These are phyloP conservation scores for Zosterops japonicus DNA, from an alignment of 2,113 vertebrate genomes.

Conservation along the genomic window DNA sequence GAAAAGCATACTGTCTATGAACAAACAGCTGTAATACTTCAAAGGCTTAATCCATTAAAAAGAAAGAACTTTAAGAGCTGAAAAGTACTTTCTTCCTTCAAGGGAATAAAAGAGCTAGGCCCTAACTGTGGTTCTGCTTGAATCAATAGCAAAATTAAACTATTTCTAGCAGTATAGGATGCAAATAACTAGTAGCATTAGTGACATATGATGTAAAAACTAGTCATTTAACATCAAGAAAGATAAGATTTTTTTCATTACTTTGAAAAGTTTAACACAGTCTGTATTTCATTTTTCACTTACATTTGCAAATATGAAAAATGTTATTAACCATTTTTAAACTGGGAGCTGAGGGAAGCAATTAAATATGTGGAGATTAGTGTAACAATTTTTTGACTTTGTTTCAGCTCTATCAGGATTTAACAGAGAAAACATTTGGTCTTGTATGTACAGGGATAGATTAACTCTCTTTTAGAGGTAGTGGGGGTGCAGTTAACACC, in stretches of 20 bases:
- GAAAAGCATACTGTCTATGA: not conserved
- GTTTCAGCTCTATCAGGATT: not conserved
- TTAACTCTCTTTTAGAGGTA: not conserved
- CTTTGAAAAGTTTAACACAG: not conserved
- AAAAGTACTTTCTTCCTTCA: not conserved
- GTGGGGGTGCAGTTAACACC: accelerated
- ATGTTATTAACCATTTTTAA: not conserved
- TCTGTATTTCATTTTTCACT: not conserved
- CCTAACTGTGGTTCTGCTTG: not conserved
- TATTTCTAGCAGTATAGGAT: not conserved
- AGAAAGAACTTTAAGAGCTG: not conserved
- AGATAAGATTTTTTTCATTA: not conserved
- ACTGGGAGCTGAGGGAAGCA: not conserved
- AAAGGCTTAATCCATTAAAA: not conserved
- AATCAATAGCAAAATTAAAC: not conserved
- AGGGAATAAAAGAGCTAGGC: not conserved
- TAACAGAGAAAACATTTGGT: not conserved
- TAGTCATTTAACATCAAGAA: not conserved
- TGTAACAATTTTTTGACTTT: not conserved
- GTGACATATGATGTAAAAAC: not conserved
- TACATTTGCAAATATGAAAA: not conserved
- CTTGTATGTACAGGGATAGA: not conserved
- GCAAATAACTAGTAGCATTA: not conserved
- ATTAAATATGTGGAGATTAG: not conserved
- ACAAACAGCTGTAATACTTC: not conserved